These are phyloP conservation scores for Chamaetylas fuelleborni DNA, from an alignment of 2,113 vertebrate species.

Conservation along the genomic window DNA sequence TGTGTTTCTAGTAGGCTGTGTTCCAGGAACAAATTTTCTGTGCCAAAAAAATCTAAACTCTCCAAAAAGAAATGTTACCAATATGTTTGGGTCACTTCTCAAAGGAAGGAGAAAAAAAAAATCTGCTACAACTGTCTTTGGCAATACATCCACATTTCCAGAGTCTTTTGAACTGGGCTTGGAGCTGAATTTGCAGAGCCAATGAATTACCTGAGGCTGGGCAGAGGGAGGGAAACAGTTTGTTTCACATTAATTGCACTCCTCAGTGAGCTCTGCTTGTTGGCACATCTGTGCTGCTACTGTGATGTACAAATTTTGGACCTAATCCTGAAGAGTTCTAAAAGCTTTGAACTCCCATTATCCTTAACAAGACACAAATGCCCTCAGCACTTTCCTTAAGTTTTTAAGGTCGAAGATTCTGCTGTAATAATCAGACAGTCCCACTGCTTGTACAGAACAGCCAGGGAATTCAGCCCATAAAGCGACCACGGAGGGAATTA, in stretches of 20 bases:
- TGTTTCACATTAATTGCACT: constrained; percentile 62
- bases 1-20: constrained; percentile 13
- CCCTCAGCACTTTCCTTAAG: not conserved
- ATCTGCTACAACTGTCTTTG: constrained; percentile 25
- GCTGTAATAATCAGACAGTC: not conserved
- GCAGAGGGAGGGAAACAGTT: constrained; percentile 71
- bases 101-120: not conserved
- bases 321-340: constrained; percentile 21
- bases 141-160: constrained; percentile 58
- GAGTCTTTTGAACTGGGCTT: constrained; percentile 66
- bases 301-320: constrained; percentile 20
- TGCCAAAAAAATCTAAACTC: constrained; percentile 24
- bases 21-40: constrained; percentile 41
- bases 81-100: not conserved
- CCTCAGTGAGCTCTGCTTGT: not conserved
- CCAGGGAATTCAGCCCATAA: not conserved
- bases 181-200: constrained; percentile 61
- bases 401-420: constrained; percentile 41
- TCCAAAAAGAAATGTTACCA: constrained; percentile 33
- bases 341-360: constrained; percentile 54
- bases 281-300: constrained; percentile 20
- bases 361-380: not conserved
- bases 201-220: constrained; percentile 61
- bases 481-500: not conserved
- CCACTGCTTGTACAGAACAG: not conserved